Conservation (phyloP, 1,140 invertebrate genomes). For the honey bee (Apis mellifera) region Amel_HAv3.1 CM009942.2:3961001-3961500, state of each 20-base stretch:
- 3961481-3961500: conserved; percentile 93
- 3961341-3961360: conserved; percentile 75
- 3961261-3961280: conserved; percentile 73
- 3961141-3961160: conserved; percentile 85
- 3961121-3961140: conserved; percentile 85
- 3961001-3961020: conserved; percentile 81
- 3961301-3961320: conserved; percentile 69
- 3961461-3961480: conserved; percentile 96
- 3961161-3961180: conserved; percentile 91
- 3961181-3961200: conserved; percentile 92
- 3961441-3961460: conserved; percentile 97
- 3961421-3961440: conserved; percentile 99
- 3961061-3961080: conserved; percentile 95
- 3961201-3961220: conserved; percentile 89
- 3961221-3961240: conserved; percentile 75
- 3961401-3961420: conserved; percentile 99
- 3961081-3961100: conserved; percentile 93
- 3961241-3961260: conserved; percentile 50
- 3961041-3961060: conserved; percentile 96
- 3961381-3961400: conserved; percentile 97
- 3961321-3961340: conserved; percentile 78
- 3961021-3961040: conserved; percentile 92
- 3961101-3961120: conserved; percentile 87
- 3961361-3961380: conserved; percentile 89
- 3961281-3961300: conserved; percentile 67